These are phyloP conservation scores for Dinocampus coccinellae DNA, from an alignment of 2,888 invertebrate genomes.

Conservation along the genomic window DNA sequence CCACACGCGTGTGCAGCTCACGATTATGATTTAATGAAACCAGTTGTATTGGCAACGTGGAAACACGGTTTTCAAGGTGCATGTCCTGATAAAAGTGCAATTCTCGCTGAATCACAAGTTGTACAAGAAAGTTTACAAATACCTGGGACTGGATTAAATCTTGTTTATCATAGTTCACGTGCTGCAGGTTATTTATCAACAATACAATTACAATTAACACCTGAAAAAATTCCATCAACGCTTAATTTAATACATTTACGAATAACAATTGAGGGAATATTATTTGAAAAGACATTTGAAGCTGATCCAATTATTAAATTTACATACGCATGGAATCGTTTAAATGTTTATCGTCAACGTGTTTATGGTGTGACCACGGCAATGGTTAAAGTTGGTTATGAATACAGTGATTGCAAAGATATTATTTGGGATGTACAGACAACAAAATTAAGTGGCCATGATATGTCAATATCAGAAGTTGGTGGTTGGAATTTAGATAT, in stretches of 20 bases:
- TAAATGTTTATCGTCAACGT: conserved; percentile 95
- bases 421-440: conserved; percentile 97
- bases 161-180: conserved; percentile 96
- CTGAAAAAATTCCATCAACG: conserved; percentile 83
- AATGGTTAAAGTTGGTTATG: conserved; percentile 95
- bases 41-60: conserved; percentile 93
- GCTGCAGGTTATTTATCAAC: conserved; percentile 94
- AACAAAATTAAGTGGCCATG: conserved; percentile 94
- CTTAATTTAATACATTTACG: conserved; percentile 90
- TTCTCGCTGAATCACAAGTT: conserved; percentile 92
- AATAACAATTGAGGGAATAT: conserved; percentile 94
- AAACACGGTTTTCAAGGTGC: conserved; percentile 95
- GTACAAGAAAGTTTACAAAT: conserved; percentile 95
- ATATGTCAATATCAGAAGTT: conserved; percentile 96
- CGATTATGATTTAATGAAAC: conserved; percentile 93
- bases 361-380: conserved; percentile 97
- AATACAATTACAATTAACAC: conserved; percentile 91
- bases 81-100: conserved; percentile 92
- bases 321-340: conserved; percentile 96
- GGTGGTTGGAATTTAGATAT: conserved; percentile 99
- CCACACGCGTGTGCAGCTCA: conserved; percentile 88
- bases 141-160: conserved; percentile 93
- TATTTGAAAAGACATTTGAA: conserved; percentile 93
- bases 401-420: conserved; percentile 91
- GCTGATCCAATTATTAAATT: conserved; percentile 97